Percentiles rank a stretch among this genome's conserved stretches.
Evolutionary conservation across 2,888 invertebrate genomes (phyloP).

Genomic region (Yponomeuta cagnagella): DNA sequence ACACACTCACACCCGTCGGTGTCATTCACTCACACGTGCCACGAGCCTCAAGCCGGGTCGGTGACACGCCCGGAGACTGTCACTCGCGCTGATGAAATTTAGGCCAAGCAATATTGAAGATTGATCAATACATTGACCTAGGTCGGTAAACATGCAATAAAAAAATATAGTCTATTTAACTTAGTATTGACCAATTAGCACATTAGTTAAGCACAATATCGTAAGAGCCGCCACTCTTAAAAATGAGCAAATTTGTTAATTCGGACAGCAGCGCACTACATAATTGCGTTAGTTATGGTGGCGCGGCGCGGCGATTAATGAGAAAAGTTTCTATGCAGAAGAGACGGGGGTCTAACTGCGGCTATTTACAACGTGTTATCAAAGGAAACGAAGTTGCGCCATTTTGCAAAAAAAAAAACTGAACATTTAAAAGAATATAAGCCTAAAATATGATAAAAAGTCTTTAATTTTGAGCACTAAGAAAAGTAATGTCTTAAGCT

Average conservation of each 20-base stretch:
- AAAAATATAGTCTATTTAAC: too few species aligned
- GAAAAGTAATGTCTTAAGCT: background rate
- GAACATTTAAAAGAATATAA: background rate
- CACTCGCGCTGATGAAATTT: too few species aligned
- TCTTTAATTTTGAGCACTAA: background rate
- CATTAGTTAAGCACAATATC: too few species aligned
- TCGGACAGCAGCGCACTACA: too few species aligned
- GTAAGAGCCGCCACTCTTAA: too few species aligned
- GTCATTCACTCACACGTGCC: background rate
- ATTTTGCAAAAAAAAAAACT: background rate
- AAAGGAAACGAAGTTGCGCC: background rate
- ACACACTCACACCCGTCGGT: background rate
- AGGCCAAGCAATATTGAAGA: too few species aligned
- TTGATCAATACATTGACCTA: too few species aligned
- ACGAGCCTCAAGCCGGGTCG: background rate
- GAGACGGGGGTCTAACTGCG: background rate
- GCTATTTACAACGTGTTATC: background rate
- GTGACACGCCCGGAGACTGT: background rate
- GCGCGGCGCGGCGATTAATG: background rate
- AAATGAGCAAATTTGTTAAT: too few species aligned
- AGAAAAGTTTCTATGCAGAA: background rate
- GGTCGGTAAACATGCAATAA: too few species aligned
- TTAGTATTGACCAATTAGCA: too few species aligned
- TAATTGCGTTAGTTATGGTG: background rate
- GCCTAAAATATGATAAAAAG: background rate